Base-by-base conservation (phyloP, 2,888 invertebrate genomes). In the Myopa testacea region DNA sequence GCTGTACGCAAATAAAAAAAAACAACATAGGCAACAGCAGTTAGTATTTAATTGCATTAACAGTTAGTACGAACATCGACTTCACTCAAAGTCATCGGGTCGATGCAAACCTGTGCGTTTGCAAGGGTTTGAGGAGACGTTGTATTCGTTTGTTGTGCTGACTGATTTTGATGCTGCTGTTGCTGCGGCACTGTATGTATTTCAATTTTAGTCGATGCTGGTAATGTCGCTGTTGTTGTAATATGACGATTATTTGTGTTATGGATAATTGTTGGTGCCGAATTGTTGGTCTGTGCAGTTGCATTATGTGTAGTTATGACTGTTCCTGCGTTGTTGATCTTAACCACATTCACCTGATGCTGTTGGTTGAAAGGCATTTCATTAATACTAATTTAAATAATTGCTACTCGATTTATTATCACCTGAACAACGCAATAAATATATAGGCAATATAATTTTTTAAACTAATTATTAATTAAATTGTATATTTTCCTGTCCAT, bases 31-130 rank as follows among this genome's bases (percentile, higher is more conserved):
- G 55, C 67, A 45, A 45, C 77, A 77, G 60, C 77, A 77, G 60
- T 74, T 78, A 76, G 58, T 73, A 72, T 72, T 55, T 12, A 37
- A 62, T 63, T 34, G 73, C 52, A 79, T 78, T 76, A 78, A 76
- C 79, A 69, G 85, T 87, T 85, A 87, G 89, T 90, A 91, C 93
- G 91, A 93, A 94, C 94, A 92, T 94, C 94, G 87, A 93, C 93
- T 88, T 94, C 94, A 80, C 91, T 91, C 84, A 92, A 92, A 86
- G 92, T 92, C 93, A 94, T 93, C 91, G 93, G 93, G 89, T 93
- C 94, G 90, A 94, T 93, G 94, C 94, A 94, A 91, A 94, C 93
- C 92, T 94, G 94, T 87, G 93, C 92, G 86, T 92, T 89, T 84
- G 89, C 87, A 79, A 89, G 86, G 79, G 86, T 87, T 83, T 88